Percentiles rank a stretch among this genome's conserved stretches.
Evolutionary conservation across 2,888 invertebrate genomes (phyloP).

Genomic region (Xanthorhoe designata): DNA sequence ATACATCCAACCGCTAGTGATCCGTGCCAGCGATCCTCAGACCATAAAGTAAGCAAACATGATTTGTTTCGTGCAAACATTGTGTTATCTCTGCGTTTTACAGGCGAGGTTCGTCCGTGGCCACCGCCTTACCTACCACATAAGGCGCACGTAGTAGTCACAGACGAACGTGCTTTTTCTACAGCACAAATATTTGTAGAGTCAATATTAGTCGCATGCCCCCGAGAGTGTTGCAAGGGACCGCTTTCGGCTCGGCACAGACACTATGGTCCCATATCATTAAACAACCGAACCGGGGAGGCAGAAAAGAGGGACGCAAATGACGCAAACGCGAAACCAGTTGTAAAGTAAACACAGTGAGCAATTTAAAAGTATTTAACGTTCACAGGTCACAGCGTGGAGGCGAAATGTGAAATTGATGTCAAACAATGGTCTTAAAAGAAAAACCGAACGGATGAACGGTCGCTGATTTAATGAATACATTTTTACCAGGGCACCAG

Average conservation of each 20-base stretch:
- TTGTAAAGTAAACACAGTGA: constrained; percentile 38
- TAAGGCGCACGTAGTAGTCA: constrained; percentile 64
- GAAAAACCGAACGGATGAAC: constrained; percentile 59
- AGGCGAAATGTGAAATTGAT: constrained; percentile 50
- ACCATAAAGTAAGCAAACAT: constrained; percentile 76
- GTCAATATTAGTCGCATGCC: constrained; percentile 79
- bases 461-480: constrained; percentile 80
- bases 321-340: constrained; percentile 47
- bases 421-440: constrained; percentile 55
- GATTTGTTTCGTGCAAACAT: constrained; percentile 78
- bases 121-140: constrained; percentile 63
- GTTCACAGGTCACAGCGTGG: constrained; percentile 38
- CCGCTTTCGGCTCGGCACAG: constrained; percentile 33
- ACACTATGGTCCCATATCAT: constrained; percentile 36
- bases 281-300: constrained; percentile 9
- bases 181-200: constrained; percentile 73
- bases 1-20: constrained; percentile 63
- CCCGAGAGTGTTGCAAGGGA: constrained; percentile 66
- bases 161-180: constrained; percentile 70
- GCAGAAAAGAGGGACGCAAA: constrained; percentile 27
- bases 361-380: constrained; percentile 47
- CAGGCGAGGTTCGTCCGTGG: constrained; percentile 65
- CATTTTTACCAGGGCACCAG: constrained; percentile 74
- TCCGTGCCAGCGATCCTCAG: constrained; percentile 66
- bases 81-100: constrained; percentile 68